These are phyloP conservation scores for Rhyacophila evoluta DNA, from an alignment of 2,888 invertebrate species.

Conservation along the genomic window DNA sequence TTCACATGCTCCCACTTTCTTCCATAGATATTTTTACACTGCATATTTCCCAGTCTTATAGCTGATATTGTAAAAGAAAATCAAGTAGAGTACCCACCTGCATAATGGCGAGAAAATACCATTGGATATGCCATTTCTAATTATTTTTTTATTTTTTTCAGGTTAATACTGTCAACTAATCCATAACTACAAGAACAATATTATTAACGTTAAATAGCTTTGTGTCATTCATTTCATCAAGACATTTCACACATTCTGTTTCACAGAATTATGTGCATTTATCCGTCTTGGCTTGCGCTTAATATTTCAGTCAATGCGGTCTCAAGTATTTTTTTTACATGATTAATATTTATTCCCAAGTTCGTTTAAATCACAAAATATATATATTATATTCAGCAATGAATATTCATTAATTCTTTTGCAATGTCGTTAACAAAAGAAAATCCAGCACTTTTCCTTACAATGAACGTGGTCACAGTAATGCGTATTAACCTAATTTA, in stretches of 20 bases:
- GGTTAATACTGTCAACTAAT: constrained; percentile 48
- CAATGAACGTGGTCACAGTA: background rate
- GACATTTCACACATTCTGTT: constrained; percentile 20
- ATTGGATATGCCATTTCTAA: background rate
- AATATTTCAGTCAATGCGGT: background rate
- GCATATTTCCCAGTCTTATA: too few relatives aligned
- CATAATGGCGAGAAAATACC: too few relatives aligned
- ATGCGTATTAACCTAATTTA: constrained; percentile 29
- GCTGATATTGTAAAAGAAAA: too few relatives aligned
- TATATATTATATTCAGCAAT: background rate
- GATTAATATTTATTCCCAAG: constrained; percentile 31
- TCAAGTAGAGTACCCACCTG: too few relatives aligned
- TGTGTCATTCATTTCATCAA: constrained; percentile 1
- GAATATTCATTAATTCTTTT: background rate
- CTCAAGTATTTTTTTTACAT: constrained; percentile 13
- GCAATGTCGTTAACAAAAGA: background rate
- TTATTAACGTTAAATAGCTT: constrained; percentile 30
- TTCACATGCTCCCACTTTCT: too few relatives aligned
- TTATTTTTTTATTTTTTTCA: constrained; percentile 33
- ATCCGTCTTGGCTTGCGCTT: background rate
- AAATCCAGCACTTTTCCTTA: constrained; percentile 27
- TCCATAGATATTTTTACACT: too few relatives aligned
- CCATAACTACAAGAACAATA: background rate
- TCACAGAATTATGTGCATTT: constrained; percentile 3
- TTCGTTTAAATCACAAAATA: constrained; percentile 36